Base-by-base conservation (phyloP, 2,113 vertebrate species). In the Podarcis raffonei region DNA sequence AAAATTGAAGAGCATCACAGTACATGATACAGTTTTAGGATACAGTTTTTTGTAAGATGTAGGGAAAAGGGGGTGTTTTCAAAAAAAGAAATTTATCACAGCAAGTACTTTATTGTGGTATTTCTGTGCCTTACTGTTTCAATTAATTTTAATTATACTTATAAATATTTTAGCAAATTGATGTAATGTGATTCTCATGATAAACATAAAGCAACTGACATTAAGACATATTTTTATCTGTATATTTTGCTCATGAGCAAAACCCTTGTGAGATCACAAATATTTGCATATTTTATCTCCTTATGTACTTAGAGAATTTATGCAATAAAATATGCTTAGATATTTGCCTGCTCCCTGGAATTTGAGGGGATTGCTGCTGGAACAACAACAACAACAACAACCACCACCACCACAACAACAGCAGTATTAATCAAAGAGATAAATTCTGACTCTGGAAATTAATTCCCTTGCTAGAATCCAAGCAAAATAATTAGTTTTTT, bases 401-500 rank as follows among this genome's bases (percentile, higher is more conserved):
- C 42, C 42, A 42, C 42, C 42, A 42, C 15, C 9, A 53, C 9
- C 2, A 48, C 9, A 0, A 48, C 42, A 42, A 42, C 42, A 42
- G 11, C 13, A 39, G 0, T 86, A 77, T 94, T 81, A 72, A 89
- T 91, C 81, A 39, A 86, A 89, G 59, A 39, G 48, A 20, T 87
- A 89, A 84, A 42, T 91, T 88, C 18, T 22, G 4, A 89, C 22
- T 94, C 91, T 89, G 68, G 91, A 94, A 93, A 57, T 86, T 92
- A 92, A 39, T 76, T 85, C 84, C 37, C 2, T 81, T 89, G 91
- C 13, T 88, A 72, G 39, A 93, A 91, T 94, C 87, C 69, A 93
- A 88, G 84, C 35, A 69, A 91, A 95, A 87, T 92, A 89, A 92
- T 96, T 93, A 90, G 83, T 86, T 83, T 94, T 94, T 95, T 95